Evolutionary conservation across 1,140 invertebrate genomes (phyloP).

Genomic region (Dendroctonus valens): DNA sequence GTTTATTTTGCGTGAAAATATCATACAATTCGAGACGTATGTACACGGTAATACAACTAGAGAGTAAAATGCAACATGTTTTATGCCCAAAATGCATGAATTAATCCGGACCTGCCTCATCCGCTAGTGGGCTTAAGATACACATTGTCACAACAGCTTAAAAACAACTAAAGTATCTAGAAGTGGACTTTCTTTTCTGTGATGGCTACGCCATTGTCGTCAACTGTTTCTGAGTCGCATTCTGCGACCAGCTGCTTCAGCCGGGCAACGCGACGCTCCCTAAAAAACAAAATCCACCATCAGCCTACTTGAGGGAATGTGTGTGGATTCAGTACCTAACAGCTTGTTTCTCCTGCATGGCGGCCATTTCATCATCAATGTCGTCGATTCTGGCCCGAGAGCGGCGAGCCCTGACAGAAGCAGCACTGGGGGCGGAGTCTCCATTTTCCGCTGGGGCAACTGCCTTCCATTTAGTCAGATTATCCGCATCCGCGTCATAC

Average conservation of each 20-base stretch:
- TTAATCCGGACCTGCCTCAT: no score
- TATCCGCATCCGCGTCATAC: constrained; percentile 43
- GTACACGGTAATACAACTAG: no score
- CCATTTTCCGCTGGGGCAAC: constrained; percentile 48
- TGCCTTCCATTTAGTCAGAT: constrained; percentile 57
- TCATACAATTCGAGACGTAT: no score
- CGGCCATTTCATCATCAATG: constrained; percentile 62
- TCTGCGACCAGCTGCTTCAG: constrained; percentile 59
- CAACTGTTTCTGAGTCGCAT: constrained; percentile 43
- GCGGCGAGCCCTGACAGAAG: constrained; percentile 46
- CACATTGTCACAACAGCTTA: not conserved
- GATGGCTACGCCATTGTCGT: constrained; percentile 18
- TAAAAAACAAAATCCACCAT: constrained; percentile 26
- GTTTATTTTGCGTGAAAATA: no score
- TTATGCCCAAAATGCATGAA: no score
- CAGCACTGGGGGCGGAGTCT: constrained; percentile 48
- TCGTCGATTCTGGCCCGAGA: constrained; percentile 57
- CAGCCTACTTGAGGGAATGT: not conserved
- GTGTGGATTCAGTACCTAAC: constrained; percentile 34
- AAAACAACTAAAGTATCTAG: not conserved
- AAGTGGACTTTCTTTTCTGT: constrained; percentile 26
- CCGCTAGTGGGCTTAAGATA: no score
- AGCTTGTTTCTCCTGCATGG: constrained; percentile 56
- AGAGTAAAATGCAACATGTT: no score
- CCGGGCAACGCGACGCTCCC: constrained; percentile 58